phyloP scores from a whole-genome alignment of 2,888 invertebrate genomes.

The Gandaritis pyraliata region DNA sequence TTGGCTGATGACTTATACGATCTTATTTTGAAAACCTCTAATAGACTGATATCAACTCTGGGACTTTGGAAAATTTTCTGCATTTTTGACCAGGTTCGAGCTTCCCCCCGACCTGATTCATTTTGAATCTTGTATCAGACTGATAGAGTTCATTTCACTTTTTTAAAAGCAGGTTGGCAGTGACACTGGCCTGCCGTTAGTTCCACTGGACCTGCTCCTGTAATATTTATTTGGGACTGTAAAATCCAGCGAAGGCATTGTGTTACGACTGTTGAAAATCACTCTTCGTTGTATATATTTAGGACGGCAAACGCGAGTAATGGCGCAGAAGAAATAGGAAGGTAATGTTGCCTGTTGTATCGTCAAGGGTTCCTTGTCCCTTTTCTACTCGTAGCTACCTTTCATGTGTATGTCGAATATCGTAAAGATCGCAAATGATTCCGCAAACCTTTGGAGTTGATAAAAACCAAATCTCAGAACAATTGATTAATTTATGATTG shows the following conservation, averaged over 20 bases:
- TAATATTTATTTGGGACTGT: constrained; percentile 53
- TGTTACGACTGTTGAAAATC: constrained; percentile 50
- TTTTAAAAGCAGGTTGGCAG: constrained; percentile 1
- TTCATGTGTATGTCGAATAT: background rate
- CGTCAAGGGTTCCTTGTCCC: constrained; percentile 8
- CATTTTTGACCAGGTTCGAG: too few species aligned
- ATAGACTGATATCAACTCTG: too few species aligned
- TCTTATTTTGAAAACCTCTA: too few species aligned
- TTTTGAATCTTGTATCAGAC: background rate
- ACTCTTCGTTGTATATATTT: constrained; percentile 51
- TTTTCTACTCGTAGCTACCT: background rate
- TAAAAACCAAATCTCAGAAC: too few species aligned
- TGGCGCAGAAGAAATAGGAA: constrained; percentile 7
- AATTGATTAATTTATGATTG: constrained; percentile 1
- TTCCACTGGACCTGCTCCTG: constrained; percentile 34
- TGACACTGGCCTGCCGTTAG: constrained; percentile 11
- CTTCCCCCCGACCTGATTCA: too few species aligned
- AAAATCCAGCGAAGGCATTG: constrained; percentile 51
- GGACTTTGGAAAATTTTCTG: too few species aligned
- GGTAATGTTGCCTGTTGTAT: constrained; percentile 14
- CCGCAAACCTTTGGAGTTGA: too few species aligned
- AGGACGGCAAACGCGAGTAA: constrained; percentile 40
- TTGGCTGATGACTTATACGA: too few species aligned
- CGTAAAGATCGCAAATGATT: too few species aligned
- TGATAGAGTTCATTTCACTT: background rate